Evolutionary conservation across 1,140 invertebrate species (phyloP), one percentile per base, ranked within the genome.

Genomic region (Meloidogyne exigua): DNA sequence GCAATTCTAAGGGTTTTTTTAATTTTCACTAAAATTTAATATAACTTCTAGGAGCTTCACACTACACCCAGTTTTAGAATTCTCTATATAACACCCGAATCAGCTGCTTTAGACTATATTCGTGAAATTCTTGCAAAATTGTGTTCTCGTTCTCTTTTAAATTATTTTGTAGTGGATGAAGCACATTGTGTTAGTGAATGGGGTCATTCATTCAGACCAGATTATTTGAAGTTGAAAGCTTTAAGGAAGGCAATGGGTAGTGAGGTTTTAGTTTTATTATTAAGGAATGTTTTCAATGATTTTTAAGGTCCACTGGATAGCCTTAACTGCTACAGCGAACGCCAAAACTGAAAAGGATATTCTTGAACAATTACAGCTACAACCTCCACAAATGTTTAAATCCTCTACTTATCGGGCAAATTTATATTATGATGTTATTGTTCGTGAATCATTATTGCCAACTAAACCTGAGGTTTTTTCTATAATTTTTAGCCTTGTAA

Each of bases 131-230:
- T 76, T 18, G 62, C 23, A 92, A 92, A 68, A 91, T 91, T 32
- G 94, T 93, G 21, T 89, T 90, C 10, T n/a, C 84, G 72, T 13
- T 74, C 84, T 68, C 82, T 92, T 21, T 77, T 89, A 69, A 88
- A 89, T 10, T 91, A 91, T 81, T 91, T 92, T 88, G 91, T 92
- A 12, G 92, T 93, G 73, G 92, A 93, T 88, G 92, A 93, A 87
- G 92, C 92, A 15, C 92, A 93, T 84, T 93, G 92, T 88, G 92
- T 93, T 36, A 89, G 88, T 75, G 76, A 98, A 85, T 98, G 95
- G 95, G 98, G 95, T 25, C 94, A 98, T 87, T 96, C 98, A 89
- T 99, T 99, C 76, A 81, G 89, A 65, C 89, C 89, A 0, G 93
- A 97, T 88, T 98, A 98, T 88, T 90, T 96, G 4, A 94, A 93